These are phyloP conservation scores for Sciaenops ocellatus DNA, from an alignment of 2,797 vertebrate species.

Conservation along the genomic window DNA sequence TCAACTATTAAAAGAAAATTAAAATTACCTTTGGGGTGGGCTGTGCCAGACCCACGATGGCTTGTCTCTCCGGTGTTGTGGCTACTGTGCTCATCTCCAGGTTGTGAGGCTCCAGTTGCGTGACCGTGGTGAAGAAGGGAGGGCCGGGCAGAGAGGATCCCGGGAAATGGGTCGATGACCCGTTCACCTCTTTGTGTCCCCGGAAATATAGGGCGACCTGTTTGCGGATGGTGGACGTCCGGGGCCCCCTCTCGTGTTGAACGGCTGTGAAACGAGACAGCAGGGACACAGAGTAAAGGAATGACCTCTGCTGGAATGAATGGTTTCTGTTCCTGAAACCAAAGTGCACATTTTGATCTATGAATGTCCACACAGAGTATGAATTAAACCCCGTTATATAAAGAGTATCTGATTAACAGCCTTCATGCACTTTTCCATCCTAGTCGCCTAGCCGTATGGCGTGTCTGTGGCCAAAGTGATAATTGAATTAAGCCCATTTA, in stretches of 20 bases:
- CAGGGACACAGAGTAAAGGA: conserved; percentile 33
- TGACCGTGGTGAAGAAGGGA: conserved; percentile 96
- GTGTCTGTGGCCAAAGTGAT: conserved; percentile 52
- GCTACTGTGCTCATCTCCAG: conserved; percentile 93
- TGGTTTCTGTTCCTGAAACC: not conserved
- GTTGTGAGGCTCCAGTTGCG: conserved; percentile 95
- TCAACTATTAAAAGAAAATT: not conserved
- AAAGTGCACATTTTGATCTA: conserved; percentile 8
- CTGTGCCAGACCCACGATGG: conserved; percentile 95
- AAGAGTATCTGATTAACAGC: conserved; percentile 37
- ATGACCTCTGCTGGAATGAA: conserved; percentile 6
- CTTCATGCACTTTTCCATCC: conserved; percentile 17
- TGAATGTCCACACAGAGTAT: not conserved
- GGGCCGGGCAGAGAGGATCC: conserved; percentile 91
- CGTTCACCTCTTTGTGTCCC: conserved; percentile 96
- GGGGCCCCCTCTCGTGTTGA: conserved; percentile 96
- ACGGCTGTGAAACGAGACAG: conserved; percentile 87
- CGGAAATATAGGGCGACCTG: conserved; percentile 99
- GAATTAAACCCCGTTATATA: conserved; percentile 23
- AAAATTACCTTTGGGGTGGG: conserved; percentile 94
- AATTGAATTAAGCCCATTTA: conserved; percentile 83
- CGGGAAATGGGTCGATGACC: conserved; percentile 91
- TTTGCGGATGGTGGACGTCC: conserved; percentile 98
- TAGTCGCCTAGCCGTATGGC: conserved; percentile 27
- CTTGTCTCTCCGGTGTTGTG: conserved; percentile 92